Base-by-base conservation (phyloP, 2,888 invertebrate species). In the Himalopsyche kuldschensis region DNA sequence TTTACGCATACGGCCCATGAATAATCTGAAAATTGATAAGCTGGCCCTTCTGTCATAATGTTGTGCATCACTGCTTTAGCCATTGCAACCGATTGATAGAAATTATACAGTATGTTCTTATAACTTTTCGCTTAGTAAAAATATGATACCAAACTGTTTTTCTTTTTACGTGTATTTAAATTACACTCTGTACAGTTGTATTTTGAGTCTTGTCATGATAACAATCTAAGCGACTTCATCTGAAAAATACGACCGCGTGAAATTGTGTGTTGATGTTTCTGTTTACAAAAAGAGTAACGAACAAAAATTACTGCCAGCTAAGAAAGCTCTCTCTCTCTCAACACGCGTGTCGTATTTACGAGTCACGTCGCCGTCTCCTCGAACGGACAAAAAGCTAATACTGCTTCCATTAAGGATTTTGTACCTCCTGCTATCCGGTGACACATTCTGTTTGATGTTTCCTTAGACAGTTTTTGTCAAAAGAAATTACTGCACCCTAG, bases 391-490 rank as follows among this genome's bases (percentile, higher is more conserved):
- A 75, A 35, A 77, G 75, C 20, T 46, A 46, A 78, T 48, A 75
- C 30, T 78, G 24, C 31, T 24, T 47, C 82, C 82, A 82, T 78
- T 78, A 82, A 78, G 63, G 78, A n/a, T 69, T 30, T 31, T 77
- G 55, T 77, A 55, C 55, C 20, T 55, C 55, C 20, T 20, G 55
- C 55, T 63, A 82, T 82, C 75, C 63, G 75, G 47, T 78, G 82
- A 82, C 75, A 46, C 41, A 48, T 46, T 75, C 78, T 75, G 75
- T 82, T 82, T 82, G 82, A 82, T 82, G 78, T 82, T 82, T 20
- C 78, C 4, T 27, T 20, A 75, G 75, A 75, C 75, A 78, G 82
- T 79, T 78, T 55, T 69, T 69, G 76, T 81, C 78, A 82, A 78
- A 78, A 82, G 82, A 82, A 82, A 69, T 78, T 79, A 24, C 78